phyloP scores from a whole-genome alignment of 2,113 vertebrate genomes.

The Sinocyclocheilus grahami region DNA sequence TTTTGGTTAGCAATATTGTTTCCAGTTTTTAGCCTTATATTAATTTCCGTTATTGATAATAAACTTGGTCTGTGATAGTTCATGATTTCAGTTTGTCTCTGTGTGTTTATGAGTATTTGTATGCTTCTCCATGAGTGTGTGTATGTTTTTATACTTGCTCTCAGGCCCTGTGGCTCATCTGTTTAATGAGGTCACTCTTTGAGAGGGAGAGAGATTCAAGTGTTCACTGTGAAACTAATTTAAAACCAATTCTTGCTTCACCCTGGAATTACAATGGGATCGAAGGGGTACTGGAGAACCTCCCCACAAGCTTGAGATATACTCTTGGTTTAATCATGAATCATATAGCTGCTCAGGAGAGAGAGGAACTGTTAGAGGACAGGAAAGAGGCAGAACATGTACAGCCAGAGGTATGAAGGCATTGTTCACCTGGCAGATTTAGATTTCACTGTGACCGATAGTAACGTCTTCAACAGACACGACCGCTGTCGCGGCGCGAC shows the following conservation, averaged over 20 bases:
- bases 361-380: constrained; percentile 52
- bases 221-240: constrained; percentile 58
- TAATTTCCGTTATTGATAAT: background rate
- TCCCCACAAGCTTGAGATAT: constrained; percentile 43
- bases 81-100: background rate
- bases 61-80: background rate
- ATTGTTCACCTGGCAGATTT: constrained; percentile 63
- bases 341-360: constrained; percentile 38
- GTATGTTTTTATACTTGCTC: constrained; percentile 20
- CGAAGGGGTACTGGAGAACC: constrained; percentile 39
- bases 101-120: background rate
- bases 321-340: constrained; percentile 39
- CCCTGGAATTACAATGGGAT: constrained; percentile 42
- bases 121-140: background rate
- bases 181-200: constrained; percentile 55
- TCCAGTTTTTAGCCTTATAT: background rate
- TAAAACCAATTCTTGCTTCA: constrained; percentile 32
- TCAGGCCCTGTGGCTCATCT: constrained; percentile 43
- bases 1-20: background rate
- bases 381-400: constrained; percentile 50
- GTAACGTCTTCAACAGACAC: too few species aligned
- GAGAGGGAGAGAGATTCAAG: constrained; percentile 55
- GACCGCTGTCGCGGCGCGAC: too few species aligned
- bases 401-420: constrained; percentile 40
- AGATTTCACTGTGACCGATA: too few species aligned